A percentile compares a stretch with the other conserved stretches of the same genome.
These are phyloP conservation scores for Sinonovacula constricta DNA, from an alignment of 1,140 invertebrate species.

Conservation along the genomic window DNA sequence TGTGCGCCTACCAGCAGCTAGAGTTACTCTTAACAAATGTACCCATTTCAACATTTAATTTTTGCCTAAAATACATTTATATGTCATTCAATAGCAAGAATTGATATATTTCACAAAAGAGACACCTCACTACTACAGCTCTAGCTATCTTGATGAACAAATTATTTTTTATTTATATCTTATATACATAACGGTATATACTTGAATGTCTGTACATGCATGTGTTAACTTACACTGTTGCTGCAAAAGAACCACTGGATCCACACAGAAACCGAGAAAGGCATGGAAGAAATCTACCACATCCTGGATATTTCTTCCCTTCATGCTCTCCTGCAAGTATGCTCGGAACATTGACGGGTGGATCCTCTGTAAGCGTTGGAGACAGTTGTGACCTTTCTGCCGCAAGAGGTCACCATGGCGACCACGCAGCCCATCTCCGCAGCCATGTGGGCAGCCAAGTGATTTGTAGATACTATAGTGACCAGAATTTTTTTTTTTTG, in stretches of 20 bases:
- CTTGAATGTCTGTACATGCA: too few relatives aligned
- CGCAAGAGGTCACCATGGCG: slow-evolving; percentile 82
- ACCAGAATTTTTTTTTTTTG: too few relatives aligned
- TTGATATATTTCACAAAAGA: too few relatives aligned
- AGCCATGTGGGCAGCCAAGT: slow-evolving; percentile 95
- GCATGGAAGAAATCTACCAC: slow-evolving; percentile 96
- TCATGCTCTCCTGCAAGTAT: slow-evolving; percentile 89
- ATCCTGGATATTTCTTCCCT: slow-evolving; percentile 86
- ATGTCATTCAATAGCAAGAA: too few relatives aligned
- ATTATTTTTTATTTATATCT: too few relatives aligned
- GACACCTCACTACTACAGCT: too few relatives aligned
- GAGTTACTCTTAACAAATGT: too few relatives aligned
- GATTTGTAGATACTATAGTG: slow-evolving; percentile 88
- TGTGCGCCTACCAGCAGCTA: too few relatives aligned
- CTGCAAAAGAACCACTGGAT: slow-evolving; percentile 83
- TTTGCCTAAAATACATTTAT: too few relatives aligned
- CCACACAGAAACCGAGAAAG: slow-evolving; percentile 96
- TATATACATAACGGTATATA: too few relatives aligned
- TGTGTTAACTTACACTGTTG: slow-evolving; percentile 56
- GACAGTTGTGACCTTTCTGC: slow-evolving; percentile 90
- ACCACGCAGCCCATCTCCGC: slow-evolving; percentile 88
- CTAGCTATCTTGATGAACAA: too few relatives aligned
- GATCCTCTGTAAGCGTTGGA: slow-evolving; percentile 84
- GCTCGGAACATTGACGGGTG: slow-evolving; percentile 81
- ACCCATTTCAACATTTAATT: too few relatives aligned